These are phyloP conservation scores for Telmatherina bonti DNA, from an alignment of 2,797 vertebrate genomes.

Conservation along the genomic window DNA sequence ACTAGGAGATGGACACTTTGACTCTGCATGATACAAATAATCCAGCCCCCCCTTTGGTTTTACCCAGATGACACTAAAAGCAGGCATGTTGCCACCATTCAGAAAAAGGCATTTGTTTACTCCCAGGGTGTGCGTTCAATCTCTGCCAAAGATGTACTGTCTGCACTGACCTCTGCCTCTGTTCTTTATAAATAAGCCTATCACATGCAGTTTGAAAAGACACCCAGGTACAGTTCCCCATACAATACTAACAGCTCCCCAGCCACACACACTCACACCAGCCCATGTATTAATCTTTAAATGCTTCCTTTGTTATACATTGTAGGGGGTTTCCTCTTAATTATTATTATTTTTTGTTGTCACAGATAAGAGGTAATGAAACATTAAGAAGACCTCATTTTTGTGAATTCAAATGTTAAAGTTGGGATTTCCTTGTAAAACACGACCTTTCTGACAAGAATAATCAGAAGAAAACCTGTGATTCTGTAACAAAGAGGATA, in stretches of 20 bases:
- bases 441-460: constrained; percentile 17
- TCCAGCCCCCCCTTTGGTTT: constrained; percentile 63
- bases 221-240: constrained; percentile 70
- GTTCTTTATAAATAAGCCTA: constrained; percentile 60
- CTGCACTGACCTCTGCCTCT: constrained; percentile 67
- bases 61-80: constrained; percentile 79
- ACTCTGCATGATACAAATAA: constrained; percentile 86
- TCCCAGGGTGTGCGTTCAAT: constrained; percentile 76
- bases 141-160: constrained; percentile 72
- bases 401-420: constrained; percentile 25
- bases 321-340: constrained; percentile 40
- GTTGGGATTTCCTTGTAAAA: constrained; percentile 8
- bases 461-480: constrained; percentile 20
- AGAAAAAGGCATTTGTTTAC: constrained; percentile 79
- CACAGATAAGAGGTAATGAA: constrained; percentile 35
- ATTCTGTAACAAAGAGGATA: constrained; percentile 1
- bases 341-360: constrained; percentile 10
- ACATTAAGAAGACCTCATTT: constrained; percentile 30
- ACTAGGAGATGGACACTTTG: constrained; percentile 86
- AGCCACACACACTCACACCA: constrained; percentile 54
- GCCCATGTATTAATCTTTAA: constrained; percentile 72
- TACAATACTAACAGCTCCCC: constrained; percentile 76
- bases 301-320: constrained; percentile 45
- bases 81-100: constrained; percentile 75
- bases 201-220: constrained; percentile 66